Conservation (phyloP, 1,140 invertebrate genomes). For the Ylistrum balloti region DNA sequence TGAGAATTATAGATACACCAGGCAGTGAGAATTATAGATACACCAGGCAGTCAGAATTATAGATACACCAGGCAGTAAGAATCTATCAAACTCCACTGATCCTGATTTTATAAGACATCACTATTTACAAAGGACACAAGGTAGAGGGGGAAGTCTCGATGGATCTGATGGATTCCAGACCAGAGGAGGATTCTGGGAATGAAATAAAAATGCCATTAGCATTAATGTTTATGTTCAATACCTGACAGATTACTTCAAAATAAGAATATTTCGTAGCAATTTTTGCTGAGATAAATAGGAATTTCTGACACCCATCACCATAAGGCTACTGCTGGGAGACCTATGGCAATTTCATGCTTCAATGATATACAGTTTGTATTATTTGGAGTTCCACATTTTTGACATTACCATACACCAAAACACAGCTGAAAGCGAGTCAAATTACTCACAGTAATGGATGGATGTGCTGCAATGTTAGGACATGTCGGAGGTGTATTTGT, state of each 20-base stretch:
- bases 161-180: background rate
- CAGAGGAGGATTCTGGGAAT: background rate
- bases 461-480: slow-evolving; percentile 23
- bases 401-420: slow-evolving; percentile 28
- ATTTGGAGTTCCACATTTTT: slow-evolving; percentile 39
- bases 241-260: slow-evolving; percentile 12
- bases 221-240: slow-evolving; percentile 9
- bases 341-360: slow-evolving; percentile 27
- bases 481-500: slow-evolving; percentile 18
- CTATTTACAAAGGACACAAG: no score
- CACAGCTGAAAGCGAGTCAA: slow-evolving; percentile 5
- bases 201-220: slow-evolving; percentile 14
- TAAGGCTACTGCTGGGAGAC: slow-evolving; percentile 30
- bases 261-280: background rate
- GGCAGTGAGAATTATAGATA: no score
- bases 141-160: background rate
- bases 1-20: no score
- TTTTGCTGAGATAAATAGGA: slow-evolving; percentile 24
- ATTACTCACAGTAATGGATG: background rate
- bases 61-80: no score
- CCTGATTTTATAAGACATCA: no score
- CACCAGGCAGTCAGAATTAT: no score
- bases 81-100: no score
- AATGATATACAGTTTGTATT: slow-evolving; percentile 23
- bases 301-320: slow-evolving; percentile 16